Conservation (phyloP, 2,113 vertebrate species). For the Engraulis encrasicolus region DNA sequence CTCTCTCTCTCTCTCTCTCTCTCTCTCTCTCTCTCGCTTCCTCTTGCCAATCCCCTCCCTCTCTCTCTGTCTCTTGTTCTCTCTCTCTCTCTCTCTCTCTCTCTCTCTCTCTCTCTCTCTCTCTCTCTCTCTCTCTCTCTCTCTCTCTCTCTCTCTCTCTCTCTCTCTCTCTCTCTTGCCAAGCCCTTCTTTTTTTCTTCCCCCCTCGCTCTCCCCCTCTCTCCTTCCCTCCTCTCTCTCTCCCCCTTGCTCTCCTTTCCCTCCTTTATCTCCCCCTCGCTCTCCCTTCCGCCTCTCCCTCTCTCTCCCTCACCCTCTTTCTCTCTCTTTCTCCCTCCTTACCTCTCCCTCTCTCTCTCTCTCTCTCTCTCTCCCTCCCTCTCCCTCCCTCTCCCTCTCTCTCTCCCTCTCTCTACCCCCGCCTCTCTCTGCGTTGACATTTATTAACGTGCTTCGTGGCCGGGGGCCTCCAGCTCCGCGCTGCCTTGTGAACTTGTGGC, state of each 20-base stretch:
- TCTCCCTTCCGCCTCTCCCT: too few relatives aligned
- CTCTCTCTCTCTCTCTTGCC: neutral
- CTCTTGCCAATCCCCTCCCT: too few relatives aligned
- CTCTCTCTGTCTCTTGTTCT: too few relatives aligned
- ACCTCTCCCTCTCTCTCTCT: neutral
- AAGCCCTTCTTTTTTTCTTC: too few relatives aligned
- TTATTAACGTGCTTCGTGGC: conserved; percentile 28
- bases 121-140: too few relatives aligned
- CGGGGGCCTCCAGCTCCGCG: conserved; percentile 17
- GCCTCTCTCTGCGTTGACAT: conserved; percentile 25
- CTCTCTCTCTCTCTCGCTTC: neutral
- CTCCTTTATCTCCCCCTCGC: too few relatives aligned
- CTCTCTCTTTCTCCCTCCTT: neutral
- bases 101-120: too few relatives aligned
- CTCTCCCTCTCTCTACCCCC: neutral
- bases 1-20: neutral
- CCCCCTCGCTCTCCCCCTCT: too few relatives aligned
- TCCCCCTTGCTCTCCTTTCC: too few relatives aligned
- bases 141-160: neutral
- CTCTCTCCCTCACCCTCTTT: too few relatives aligned
- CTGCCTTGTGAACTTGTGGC: conserved; percentile 31
- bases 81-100: too few relatives aligned
- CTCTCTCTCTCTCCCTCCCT: neutral
- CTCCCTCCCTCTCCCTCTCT: neutral
- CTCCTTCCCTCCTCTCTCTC: too few relatives aligned